phyloP scores from a whole-genome alignment of 2,797 vertebrate species.

The Decapterus maruadsi region DNA sequence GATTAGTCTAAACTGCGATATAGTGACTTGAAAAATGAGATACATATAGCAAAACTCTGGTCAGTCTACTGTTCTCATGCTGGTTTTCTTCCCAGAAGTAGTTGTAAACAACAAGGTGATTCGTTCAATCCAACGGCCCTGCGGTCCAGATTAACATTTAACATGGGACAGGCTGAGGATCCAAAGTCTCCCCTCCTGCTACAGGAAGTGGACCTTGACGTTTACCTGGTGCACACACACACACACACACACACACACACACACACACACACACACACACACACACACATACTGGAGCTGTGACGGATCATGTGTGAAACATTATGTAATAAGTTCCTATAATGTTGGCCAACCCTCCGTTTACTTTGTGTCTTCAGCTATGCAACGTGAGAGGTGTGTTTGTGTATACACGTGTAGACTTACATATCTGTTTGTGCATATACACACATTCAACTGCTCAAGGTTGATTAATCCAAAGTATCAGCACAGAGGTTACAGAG shows the following conservation, averaged over 20 bases:
- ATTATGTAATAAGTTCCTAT: neutral
- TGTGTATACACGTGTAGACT: neutral
- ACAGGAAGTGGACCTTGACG: neutral
- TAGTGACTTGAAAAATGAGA: too few species aligned
- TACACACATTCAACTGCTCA: slow-evolving; percentile 2
- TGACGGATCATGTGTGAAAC: neutral
- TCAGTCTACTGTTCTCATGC: too few species aligned
- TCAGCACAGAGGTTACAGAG: slow-evolving; percentile 32
- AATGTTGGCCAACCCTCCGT: too few species aligned
- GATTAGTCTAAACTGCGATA: too few species aligned
- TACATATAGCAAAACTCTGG: too few species aligned
- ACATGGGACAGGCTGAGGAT: slow-evolving; percentile 9
- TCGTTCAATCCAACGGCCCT: too few species aligned
- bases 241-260: neutral
- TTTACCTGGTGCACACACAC: neutral
- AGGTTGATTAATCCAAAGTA: slow-evolving; percentile 25
- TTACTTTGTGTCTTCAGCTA: slow-evolving; percentile 6
- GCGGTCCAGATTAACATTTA: slow-evolving; percentile 51
- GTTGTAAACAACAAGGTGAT: too few species aligned
- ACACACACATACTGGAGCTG: neutral
- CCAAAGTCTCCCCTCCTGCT: slow-evolving; percentile 49
- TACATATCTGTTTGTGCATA: neutral
- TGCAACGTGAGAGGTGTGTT: neutral
- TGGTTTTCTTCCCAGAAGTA: too few species aligned
- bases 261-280: neutral